Evolutionary conservation across 2,797 vertebrate genomes (phyloP), one percentile per base, ranked within the genome.

Genomic region (Smutsia gigantea): DNA sequence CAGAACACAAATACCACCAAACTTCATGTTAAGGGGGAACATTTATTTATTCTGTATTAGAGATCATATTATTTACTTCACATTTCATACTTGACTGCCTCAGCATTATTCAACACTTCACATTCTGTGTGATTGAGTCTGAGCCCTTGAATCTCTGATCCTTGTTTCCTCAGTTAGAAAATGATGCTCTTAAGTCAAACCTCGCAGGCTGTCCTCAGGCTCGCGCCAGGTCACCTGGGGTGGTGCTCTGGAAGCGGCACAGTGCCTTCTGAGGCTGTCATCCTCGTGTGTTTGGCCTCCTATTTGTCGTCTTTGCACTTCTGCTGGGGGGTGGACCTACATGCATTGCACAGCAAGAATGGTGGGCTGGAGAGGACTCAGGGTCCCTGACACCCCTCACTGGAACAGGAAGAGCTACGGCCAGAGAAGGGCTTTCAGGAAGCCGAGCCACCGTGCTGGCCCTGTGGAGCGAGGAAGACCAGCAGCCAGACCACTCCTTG

Each of bases 1-100:
- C 93, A 89, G 78, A 91, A 87, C 55, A 75, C 63, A 93, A 78
- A 93, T 83, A 27, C 89, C 74, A 78, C 66, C 34, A 64, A 90
- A 82, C 53, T 91, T 95, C 59, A 69, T 46, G 37, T 78, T 39
- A 86, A 75, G 31, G 72, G 59, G 74, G 74, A 39, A 69, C 10
- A 27, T 53, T 64, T 77, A 59, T 74, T 39, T 82, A 78, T 90
- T 86, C 78, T 66, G 14, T 49, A 14, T 75, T 42, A 29, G 29
- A 64, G 61, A 34, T 18, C 17, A 7, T 34, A 34, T 83, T 25
- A 75, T 86, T 89, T 82, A 49, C 71, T 79, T 96, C 53, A 53
- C 69, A 69, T 94, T 90, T 90, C 61, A 64, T 63, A 25, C 78
- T 85, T 69, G 86, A 31, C 51, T 79, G 51, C 78, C 37, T 93